phyloP scores from a whole-genome alignment of 2,797 vertebrate genomes.

The Fratercula arctica region DNA sequence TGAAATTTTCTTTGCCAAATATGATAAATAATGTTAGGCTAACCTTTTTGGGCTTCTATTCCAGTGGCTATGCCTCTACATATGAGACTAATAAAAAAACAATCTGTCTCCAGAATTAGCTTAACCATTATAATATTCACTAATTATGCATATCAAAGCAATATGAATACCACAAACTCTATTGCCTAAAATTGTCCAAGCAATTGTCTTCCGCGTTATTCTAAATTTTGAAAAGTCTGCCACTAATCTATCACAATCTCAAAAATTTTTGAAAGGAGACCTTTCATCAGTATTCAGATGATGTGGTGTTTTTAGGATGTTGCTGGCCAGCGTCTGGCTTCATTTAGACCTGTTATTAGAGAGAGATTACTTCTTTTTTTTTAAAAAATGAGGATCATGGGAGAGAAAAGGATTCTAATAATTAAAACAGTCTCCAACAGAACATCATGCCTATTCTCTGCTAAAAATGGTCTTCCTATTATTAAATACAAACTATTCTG shows the following conservation, averaged over 20 bases:
- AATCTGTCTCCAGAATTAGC: not conserved
- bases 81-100: not conserved
- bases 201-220: not conserved
- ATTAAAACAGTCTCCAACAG: slow-evolving; percentile 7
- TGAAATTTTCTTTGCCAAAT: not conserved
- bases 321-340: not conserved
- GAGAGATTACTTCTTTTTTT: not conserved
- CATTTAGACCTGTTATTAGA: slow-evolving; percentile 10
- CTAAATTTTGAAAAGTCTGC: not conserved
- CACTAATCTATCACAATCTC: not conserved
- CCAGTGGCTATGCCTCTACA: not conserved
- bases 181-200: not conserved
- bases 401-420: not conserved
- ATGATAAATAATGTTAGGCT: not conserved
- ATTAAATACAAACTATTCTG: slow-evolving; percentile 46
- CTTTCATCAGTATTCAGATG: not conserved
- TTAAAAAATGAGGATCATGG: not conserved
- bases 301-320: not conserved
- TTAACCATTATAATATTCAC: not conserved
- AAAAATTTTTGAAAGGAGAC: not conserved
- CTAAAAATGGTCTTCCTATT: slow-evolving; percentile 39
- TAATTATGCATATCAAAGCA: not conserved
- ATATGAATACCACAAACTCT: not conserved
- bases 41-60: not conserved
- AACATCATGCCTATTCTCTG: slow-evolving; percentile 9